Conservation (phyloP, 2,888 invertebrate species). For the Ophion slaviceki region DNA sequence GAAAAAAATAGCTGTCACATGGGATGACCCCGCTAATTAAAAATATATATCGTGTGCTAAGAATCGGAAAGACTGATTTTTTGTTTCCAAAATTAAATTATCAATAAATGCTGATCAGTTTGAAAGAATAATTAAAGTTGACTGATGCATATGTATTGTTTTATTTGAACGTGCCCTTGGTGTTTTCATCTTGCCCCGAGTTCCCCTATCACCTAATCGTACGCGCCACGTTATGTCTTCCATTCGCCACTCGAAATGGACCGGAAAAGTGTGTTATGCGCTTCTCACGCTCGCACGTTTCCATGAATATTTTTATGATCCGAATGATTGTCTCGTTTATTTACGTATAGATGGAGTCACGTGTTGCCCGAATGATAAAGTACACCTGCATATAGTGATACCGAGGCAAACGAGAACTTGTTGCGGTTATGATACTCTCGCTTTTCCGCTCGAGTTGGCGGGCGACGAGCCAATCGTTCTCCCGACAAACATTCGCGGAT, state of each 20-base stretch:
- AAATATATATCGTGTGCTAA: no score
- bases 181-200: no score
- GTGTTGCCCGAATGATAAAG: constrained; percentile 13
- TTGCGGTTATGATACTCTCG: constrained; percentile 49
- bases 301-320: background rate
- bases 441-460: constrained; percentile 51
- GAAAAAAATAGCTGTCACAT: no score
- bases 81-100: no score
- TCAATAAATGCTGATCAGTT: no score
- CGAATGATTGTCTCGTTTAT: background rate
- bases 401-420: constrained; percentile 35
- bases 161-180: no score
- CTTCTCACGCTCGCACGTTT: background rate
- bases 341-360: constrained; percentile 22
- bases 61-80: no score
- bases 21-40: no score
- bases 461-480: constrained; percentile 58
- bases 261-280: constrained; percentile 7
- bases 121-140: no score
- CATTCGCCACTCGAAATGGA: constrained; percentile 2
- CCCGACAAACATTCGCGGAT: constrained; percentile 30
- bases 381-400: constrained; percentile 6
- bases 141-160: no score
- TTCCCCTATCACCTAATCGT: background rate
- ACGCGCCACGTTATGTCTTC: background rate